phyloP scores from a whole-genome alignment of 2,797 vertebrate genomes.

The Cirrhinus molitorella region DNA sequence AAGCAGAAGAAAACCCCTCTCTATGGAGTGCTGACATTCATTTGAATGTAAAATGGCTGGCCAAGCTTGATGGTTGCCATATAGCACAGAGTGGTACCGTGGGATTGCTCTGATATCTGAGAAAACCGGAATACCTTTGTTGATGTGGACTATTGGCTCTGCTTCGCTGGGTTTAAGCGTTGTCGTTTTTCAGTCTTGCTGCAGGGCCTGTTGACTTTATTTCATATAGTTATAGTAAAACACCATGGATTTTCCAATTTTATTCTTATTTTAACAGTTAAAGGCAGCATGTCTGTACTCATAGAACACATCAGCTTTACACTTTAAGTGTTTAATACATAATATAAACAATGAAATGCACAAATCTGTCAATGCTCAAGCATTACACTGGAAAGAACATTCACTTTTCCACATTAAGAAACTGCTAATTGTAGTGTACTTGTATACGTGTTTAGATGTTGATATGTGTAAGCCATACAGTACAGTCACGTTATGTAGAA shows the following conservation, averaged over 20 bases:
- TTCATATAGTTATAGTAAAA: neutral
- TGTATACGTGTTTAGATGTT: conserved; percentile 34
- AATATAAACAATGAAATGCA: conserved; percentile 60
- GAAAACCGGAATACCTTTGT: neutral
- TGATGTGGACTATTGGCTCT: neutral
- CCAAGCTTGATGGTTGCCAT: neutral
- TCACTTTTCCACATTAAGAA: conserved; percentile 49
- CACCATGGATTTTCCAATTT: neutral
- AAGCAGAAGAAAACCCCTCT: conserved; percentile 1
- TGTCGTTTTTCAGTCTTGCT: neutral
- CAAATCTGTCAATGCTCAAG: conserved; percentile 55
- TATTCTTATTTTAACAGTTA: conserved; percentile 12
- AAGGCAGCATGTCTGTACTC: conserved; percentile 7
- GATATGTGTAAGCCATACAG: conserved; percentile 42
- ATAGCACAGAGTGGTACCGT: neutral
- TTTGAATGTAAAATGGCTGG: conserved; percentile 26
- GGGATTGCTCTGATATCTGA: neutral
- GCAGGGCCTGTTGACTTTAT: conserved; percentile 5
- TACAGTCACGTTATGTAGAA: conserved; percentile 46
- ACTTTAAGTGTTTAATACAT: conserved; percentile 43
- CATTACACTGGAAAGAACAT: conserved; percentile 58
- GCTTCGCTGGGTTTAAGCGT: neutral
- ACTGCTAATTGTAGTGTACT: conserved; percentile 14
- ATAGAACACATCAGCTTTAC: conserved; percentile 37
- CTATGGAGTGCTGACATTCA: neutral